Conservation (phyloP, 37 sponge, comb jelly and placozoan species). For the Tethya wilhelma region DNA sequence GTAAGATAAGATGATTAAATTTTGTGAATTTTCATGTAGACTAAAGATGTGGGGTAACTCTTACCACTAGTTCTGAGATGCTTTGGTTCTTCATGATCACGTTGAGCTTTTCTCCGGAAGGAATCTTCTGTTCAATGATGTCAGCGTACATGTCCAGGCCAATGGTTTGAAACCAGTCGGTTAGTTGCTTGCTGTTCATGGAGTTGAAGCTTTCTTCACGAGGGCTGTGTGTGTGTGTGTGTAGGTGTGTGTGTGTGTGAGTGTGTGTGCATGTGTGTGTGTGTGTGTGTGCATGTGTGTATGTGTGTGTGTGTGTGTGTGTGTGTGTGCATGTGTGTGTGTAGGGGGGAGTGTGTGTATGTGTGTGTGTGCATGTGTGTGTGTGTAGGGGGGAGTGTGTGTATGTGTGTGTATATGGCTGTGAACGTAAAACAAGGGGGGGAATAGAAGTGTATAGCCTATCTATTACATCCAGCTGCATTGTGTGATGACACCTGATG, state of each 20-base stretch:
- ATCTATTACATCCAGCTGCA: too few relatives aligned
- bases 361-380: not conserved
- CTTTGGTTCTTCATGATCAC: constrained; percentile 5
- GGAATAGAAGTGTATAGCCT: too few relatives aligned
- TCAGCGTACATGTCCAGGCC: constrained; percentile 60
- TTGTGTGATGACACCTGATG: too few relatives aligned
- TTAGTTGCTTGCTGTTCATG: constrained; percentile 15
- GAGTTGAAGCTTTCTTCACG: constrained; percentile 34
- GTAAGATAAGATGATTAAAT: not conserved
- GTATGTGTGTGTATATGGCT: too few relatives aligned
- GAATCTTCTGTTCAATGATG: constrained; percentile 3
- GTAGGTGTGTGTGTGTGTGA: not conserved
- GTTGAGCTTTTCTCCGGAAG: constrained; percentile 35
- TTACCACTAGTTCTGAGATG: constrained; percentile 33
- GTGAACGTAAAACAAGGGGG: too few relatives aligned
- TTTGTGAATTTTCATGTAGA: not conserved
- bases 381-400: too few relatives aligned
- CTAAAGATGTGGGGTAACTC: too few relatives aligned
- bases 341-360: not conserved
- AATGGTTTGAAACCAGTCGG: constrained; percentile 40
- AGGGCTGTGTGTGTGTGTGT: constrained; percentile 12
- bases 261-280: not conserved
- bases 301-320: not conserved
- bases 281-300: not conserved
- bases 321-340: not conserved